These are phyloP conservation scores for Elgonia sp. DNA, from an alignment of 2,888 invertebrate species.

Conservation along the genomic window DNA sequence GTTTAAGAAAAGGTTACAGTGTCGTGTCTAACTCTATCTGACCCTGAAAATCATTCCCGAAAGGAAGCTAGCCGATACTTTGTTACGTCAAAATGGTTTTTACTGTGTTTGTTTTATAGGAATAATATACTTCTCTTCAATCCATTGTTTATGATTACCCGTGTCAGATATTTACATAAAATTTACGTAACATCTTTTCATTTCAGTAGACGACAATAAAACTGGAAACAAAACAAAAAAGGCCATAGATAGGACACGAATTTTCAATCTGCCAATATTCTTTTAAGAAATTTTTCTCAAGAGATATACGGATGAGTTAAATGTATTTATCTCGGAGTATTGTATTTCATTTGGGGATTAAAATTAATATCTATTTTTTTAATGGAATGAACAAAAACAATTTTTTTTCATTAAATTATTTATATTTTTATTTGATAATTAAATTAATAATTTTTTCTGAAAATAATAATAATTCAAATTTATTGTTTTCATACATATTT, in stretches of 20 bases:
- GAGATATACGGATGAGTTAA: no score
- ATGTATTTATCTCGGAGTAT: no score
- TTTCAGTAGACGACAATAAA: conserved; percentile 34
- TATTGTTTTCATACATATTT: no score
- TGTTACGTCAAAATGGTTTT: conserved; percentile 36
- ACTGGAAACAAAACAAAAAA: conserved; percentile 12
- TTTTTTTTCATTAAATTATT: no score
- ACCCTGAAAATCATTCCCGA: conserved; percentile 37
- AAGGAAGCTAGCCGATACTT: neutral
- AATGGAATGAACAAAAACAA: no score
- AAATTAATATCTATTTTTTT: no score
- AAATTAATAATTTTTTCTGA: no score
- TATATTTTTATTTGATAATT: no score
- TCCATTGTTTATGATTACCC: conserved; percentile 47
- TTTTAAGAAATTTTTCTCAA: neutral
- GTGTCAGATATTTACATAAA: conserved; percentile 67
- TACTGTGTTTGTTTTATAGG: conserved; percentile 55
- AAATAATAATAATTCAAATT: no score
- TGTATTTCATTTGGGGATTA: no score
- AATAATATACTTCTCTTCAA: conserved; percentile 49
- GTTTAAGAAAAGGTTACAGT: neutral
- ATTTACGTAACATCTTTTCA: conserved; percentile 70
- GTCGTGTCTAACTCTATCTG: conserved; percentile 60
- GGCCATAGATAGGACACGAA: neutral
- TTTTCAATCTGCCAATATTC: conserved; percentile 44